Evolutionary conservation across 2,888 invertebrate species (phyloP).

Genomic region (Megamerina dolium): DNA sequence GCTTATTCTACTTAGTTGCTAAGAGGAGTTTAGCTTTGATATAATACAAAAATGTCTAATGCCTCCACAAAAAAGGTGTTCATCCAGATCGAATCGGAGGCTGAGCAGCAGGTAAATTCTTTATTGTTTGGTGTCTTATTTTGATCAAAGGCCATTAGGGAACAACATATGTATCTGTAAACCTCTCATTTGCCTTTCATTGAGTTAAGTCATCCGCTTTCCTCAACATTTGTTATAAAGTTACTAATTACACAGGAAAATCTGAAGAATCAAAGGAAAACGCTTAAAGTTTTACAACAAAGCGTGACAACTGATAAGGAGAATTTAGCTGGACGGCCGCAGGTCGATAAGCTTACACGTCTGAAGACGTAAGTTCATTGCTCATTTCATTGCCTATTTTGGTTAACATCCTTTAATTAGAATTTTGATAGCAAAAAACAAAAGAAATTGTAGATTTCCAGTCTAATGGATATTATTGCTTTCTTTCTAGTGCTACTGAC

Average conservation of each 20-base stretch:
- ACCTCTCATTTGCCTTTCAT: slow-evolving; percentile 4
- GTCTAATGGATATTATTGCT: too few species aligned
- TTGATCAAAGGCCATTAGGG: not conserved
- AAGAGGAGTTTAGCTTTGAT: not conserved
- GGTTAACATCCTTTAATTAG: not conserved
- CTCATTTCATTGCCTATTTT: slow-evolving; percentile 13
- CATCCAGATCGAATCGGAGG: slow-evolving; percentile 46
- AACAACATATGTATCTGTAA: not conserved
- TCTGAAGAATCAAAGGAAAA: slow-evolving; percentile 57
- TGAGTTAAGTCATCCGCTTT: not conserved
- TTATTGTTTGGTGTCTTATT: not conserved
- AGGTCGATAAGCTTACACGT: slow-evolving; percentile 54
- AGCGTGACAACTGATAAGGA: slow-evolving; percentile 66
- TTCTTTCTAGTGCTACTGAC: slow-evolving; percentile 35
- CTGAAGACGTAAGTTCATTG: slow-evolving; percentile 49
- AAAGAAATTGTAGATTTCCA: too few species aligned
- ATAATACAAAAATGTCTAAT: slow-evolving; percentile 39
- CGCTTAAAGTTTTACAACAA: slow-evolving; percentile 68
- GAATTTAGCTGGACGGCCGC: slow-evolving; percentile 65
- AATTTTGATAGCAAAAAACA: not conserved
- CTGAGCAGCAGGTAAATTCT: slow-evolving; percentile 42
- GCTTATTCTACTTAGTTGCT: too few species aligned
- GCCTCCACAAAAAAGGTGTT: slow-evolving; percentile 43
- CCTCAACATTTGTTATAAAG: not conserved
- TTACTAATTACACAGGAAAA: slow-evolving; percentile 50